phyloP scores from a whole-genome alignment of 2,113 vertebrate species.

The Oryctolagus cuniculus region mOryCun1.1 NC_091435.1:43173501-43174000 shows the following conservation, averaged over 20 bases:
- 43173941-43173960: not conserved
- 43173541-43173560: constrained; percentile 42
- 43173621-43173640: constrained; percentile 48
- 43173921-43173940: not conserved
- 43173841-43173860: not conserved
- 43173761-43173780: not conserved
- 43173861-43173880: not conserved
- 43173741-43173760: not conserved
- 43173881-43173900: not conserved
- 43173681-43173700: not conserved
- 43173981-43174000: constrained; percentile 9
- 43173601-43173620: constrained; percentile 41
- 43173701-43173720: not conserved
- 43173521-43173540: constrained; percentile 18
- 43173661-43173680: not conserved
- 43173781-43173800: not conserved
- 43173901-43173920: not conserved
- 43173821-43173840: not conserved
- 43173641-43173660: not conserved
- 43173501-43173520: constrained; percentile 23
- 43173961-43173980: not conserved
- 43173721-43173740: not conserved
- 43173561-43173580: constrained; percentile 4
- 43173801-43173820: not conserved
- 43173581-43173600: not conserved